Conservation (phyloP, 2,113 vertebrate genomes). For the Puffinus mauretanicus region DNA sequence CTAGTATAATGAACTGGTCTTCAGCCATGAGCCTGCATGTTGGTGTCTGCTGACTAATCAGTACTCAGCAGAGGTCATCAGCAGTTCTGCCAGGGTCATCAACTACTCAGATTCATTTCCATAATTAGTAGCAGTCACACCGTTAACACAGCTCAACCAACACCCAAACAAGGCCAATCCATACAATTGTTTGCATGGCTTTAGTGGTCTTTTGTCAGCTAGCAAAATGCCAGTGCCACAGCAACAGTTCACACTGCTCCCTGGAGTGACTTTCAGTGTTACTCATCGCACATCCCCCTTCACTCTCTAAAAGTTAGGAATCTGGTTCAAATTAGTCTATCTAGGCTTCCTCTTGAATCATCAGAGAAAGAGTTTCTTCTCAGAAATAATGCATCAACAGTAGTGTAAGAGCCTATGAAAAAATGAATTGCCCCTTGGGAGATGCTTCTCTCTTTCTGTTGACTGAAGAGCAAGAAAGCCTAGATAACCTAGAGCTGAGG, state of each 20-base stretch:
- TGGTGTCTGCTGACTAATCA: not conserved
- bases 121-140: not conserved
- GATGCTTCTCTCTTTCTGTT: not conserved
- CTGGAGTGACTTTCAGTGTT: not conserved
- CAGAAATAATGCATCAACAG: not conserved
- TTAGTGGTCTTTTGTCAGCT: not conserved
- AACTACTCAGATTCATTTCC: not conserved
- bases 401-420: not conserved
- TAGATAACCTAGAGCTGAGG: not conserved
- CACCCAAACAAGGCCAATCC: not conserved
- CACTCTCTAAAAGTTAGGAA: not conserved
- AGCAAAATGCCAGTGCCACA: not conserved
- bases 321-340: not conserved
- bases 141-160: not conserved
- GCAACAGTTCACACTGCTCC: not conserved
- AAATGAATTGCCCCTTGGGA: not conserved
- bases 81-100: not conserved
- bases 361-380: not conserved
- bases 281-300: rapidly evolving
- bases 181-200: not conserved
- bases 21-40: not conserved
- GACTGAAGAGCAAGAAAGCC: not conserved
- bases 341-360: not conserved
- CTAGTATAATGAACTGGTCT: not conserved
- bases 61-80: not conserved